Evolutionary conservation across 2,797 vertebrate genomes (phyloP).

Genomic region (Sebastes itinus): DNA sequence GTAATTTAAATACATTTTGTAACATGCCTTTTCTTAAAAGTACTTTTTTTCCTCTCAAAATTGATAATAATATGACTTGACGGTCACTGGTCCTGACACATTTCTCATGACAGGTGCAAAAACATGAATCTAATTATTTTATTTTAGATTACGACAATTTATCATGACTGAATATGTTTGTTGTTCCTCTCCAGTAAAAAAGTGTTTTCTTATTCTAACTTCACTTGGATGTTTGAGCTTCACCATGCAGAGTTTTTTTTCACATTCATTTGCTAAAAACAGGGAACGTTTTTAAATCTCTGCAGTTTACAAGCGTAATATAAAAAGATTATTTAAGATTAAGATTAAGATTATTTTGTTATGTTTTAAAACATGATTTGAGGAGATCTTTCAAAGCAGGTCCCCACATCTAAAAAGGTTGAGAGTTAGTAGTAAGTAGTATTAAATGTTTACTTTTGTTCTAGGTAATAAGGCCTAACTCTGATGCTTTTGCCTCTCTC

Average conservation of each 20-base stretch:
- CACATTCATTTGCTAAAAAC: not conserved
- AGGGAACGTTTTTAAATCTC: too few relatives aligned
- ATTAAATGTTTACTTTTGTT: not conserved
- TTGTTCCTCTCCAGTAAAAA: not conserved
- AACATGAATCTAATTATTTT: accelerated
- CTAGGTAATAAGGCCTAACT: not conserved
- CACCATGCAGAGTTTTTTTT: not conserved
- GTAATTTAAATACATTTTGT: not conserved
- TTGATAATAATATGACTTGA: not conserved
- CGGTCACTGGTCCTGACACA: not conserved
- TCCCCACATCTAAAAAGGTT: not conserved
- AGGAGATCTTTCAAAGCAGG: not conserved
- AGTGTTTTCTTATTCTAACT: not conserved
- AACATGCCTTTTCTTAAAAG: not conserved
- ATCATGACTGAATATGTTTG: not conserved
- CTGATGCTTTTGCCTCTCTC: not conserved
- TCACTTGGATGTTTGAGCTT: not conserved
- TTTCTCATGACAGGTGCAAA: not conserved
- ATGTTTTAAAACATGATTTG: not conserved
- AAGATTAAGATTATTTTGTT: too few relatives aligned
- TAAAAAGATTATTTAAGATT: not conserved
- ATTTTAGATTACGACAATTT: not conserved
- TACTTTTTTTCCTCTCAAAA: not conserved
- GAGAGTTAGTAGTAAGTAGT: not conserved
- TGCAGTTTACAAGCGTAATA: too few relatives aligned